Base-by-base conservation (phyloP, 2,113 vertebrate genomes). In the Vulpes vulpes region DNA sequence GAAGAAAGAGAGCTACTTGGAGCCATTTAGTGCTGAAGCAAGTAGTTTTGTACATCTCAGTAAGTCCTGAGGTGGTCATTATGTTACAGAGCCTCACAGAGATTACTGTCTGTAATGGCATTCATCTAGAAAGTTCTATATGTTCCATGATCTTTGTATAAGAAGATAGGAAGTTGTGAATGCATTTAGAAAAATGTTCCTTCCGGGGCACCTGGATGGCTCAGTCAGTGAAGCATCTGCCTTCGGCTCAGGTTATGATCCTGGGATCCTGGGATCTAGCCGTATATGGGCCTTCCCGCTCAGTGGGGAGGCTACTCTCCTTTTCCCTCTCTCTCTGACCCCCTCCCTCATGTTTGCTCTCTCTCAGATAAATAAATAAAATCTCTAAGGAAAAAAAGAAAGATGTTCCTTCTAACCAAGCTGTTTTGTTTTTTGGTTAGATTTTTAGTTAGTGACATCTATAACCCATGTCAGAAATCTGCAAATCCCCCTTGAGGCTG, bases 91-190 rank as follows among this genome's bases (percentile, higher is more conserved):
- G 23, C 2, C 60, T 51, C 51, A 32, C 53, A 8, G 55, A 38
- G 51, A 89, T 51, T 4, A 60, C 5, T 60, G 59, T 65, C 25
- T 49, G n/a, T n/a, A 73, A 78, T 27, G 35, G 35, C 19, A 35
- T 20, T 93, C 49, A 27, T 81, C 76, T 73, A 76, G 94, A 51
- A 94, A 91, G 19, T 67, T 95, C 78, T 64, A 32, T 49, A 43
- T n/a, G 16, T 43, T 59, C 59, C 11, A 51, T 15, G 10, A 11
- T 78, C 32, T 91, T 64, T 78, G 49, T 60, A 55, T 6, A 2
- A 71, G 43, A 85, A 86, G 15, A 55, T 14, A 38, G 22, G 16
- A 78, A 57, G 9, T 27, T 69, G n/a, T 51, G 11, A 62, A 8
- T 23, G 5, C 55, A 53, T 30, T 71, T 57, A 64, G 9, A 35